Evolutionary conservation across 2,797 vertebrate species (phyloP).

Genomic region (Simalia tracyae): DNA sequence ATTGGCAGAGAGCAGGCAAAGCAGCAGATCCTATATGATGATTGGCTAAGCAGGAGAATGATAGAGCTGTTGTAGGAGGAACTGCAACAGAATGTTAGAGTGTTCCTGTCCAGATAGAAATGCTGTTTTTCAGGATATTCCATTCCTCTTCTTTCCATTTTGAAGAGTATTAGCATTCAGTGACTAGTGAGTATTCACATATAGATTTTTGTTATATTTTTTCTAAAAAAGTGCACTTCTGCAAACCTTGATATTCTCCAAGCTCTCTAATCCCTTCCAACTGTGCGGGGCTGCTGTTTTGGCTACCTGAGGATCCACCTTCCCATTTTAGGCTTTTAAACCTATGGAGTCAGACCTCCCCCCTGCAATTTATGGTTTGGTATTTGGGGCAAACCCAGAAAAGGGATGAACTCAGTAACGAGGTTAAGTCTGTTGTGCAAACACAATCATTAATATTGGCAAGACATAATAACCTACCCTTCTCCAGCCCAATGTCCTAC

Average conservation of each 20-base stretch:
- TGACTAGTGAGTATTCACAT: no score
- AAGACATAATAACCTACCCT: background rate
- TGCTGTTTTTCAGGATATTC: no score
- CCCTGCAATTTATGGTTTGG: background rate
- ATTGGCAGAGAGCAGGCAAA: no score
- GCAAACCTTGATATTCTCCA: background rate
- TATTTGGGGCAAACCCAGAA: background rate
- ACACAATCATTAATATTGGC: background rate
- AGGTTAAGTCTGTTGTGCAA: background rate
- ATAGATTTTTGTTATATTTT: no score
- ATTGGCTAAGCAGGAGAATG: no score
- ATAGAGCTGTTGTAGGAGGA: no score
- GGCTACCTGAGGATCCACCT: background rate
- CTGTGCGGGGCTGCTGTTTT: background rate
- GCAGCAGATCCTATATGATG: no score
- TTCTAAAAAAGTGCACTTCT: no score
- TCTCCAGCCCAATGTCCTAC: background rate
- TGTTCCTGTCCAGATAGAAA: no score
- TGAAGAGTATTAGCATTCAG: no score
- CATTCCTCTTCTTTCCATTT: no score
- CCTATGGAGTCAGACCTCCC: background rate
- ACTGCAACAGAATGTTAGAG: no score
- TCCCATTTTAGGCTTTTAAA: background rate
- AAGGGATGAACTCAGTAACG: background rate
- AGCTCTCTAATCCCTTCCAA: background rate